Evolutionary conservation across 2,888 invertebrate species (phyloP).

Genomic region (Graphium colonna): DNA sequence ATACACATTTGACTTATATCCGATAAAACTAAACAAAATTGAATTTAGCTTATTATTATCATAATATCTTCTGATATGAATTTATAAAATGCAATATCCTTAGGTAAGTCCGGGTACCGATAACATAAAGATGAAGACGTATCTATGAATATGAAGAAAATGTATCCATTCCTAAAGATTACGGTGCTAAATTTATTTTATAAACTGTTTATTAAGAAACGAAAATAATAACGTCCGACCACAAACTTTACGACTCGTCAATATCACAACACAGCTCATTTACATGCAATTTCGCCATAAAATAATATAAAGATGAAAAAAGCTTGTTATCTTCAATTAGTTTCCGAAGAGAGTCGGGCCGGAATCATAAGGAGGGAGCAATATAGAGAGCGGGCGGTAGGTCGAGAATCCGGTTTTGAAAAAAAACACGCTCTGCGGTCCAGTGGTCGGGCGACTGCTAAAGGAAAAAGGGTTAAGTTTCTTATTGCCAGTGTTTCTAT

Average conservation of each 20-base stretch:
- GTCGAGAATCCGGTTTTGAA: conserved; percentile 53
- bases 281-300: conserved; percentile 51
- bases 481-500: conserved; percentile 33
- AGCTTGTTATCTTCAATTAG: conserved; percentile 71
- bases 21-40: too few relatives aligned
- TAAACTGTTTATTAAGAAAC: neutral
- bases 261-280: conserved; percentile 54
- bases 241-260: conserved; percentile 13
- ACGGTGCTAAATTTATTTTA: too few relatives aligned
- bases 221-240: neutral
- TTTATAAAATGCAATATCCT: too few relatives aligned
- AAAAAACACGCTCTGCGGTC: conserved; percentile 46
- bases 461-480: conserved; percentile 48
- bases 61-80: too few relatives aligned
- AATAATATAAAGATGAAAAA: conserved; percentile 55
- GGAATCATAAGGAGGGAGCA: conserved; percentile 59
- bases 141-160: too few relatives aligned
- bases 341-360: conserved; percentile 56
- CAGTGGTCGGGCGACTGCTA: conserved; percentile 31
- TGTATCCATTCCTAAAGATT: too few relatives aligned
- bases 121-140: too few relatives aligned
- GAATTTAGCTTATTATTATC: too few relatives aligned
- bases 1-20: too few relatives aligned
- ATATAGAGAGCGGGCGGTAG: conserved; percentile 45
- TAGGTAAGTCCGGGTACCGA: too few relatives aligned